Evolutionary conservation across 2,888 invertebrate genomes (phyloP), one percentile per base, ranked within the genome.

Genomic region (Eupithecia dodoneata): DNA sequence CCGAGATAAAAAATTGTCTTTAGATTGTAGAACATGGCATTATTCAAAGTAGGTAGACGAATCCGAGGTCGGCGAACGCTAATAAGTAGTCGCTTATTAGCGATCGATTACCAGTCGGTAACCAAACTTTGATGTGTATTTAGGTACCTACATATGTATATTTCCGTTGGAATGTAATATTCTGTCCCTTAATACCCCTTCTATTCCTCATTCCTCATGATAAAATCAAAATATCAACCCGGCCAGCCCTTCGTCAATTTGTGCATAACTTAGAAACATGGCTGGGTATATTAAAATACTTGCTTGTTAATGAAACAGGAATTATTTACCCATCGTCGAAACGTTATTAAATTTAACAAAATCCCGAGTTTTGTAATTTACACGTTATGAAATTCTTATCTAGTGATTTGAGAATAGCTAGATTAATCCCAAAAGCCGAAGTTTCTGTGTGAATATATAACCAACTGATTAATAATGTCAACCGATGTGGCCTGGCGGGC

Each of bases 341-440:
- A 73, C 42, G 66, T 77, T 79, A 79, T 77, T 79, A 76, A 79
- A 77, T 77, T 76, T 44, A 75, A 74, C 76, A 63, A 77, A 77
- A 76, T 79, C 74, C 72, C 69, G 70, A 63, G 72, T 73, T 77
- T 74, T 69, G 73, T 79, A 74, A 75, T 66, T 74, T 66, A 72
- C 77, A 77, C 77, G 77, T 77, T 75, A 77, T 74, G 79, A 71
- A 74, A 73, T 77, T 77, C 73, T 70, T 45, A 15, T 65, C 41
- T 13, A 67, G 41, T 72, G 73, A 5, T 63, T 73, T 13, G 9
- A 42, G 30, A 72, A 75, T 47, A 73, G 77, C 73, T 74, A 41
- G 59, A 15, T 74, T 13, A 70, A 47, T 18, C 2, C 45, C 9
- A n/a, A n/a, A 30, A 55, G 4, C 9, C 71, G 45, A 13, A 72